Evolutionary conservation across 2,888 invertebrate species (phyloP), one percentile per base, ranked within the genome.

Genomic region (Dicycla oo): DNA sequence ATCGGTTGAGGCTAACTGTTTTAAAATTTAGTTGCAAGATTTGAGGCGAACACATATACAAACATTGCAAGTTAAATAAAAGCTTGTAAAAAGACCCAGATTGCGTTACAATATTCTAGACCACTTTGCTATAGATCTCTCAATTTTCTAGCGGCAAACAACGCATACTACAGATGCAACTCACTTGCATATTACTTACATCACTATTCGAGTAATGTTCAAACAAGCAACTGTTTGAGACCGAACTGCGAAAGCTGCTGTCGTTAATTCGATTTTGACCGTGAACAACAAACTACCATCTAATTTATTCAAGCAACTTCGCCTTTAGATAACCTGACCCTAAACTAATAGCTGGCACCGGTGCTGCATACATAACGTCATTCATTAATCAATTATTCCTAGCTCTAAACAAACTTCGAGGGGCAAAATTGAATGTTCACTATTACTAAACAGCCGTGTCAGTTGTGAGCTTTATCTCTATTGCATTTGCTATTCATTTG

Each of bases 241-340:
- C 56, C 67, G 62, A 67, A 54, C 45, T 23, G n/a, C 62, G 49
- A 69, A 69, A 57, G 34, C 69, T 64, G 54, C 49, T 45, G 57
- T 47, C 65, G 51, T 78, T 88, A 89, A 90, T 87, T 87, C 80
- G 80, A 88, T 86, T 85, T 78, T 70, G 81, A 83, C 80, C 84
- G 75, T 47, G 67, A 85, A 85, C 85, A 84, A 86, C 89, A 85
- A 89, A 88, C 86, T 86, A 81, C 72, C 40, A 74, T 80, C 81
- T 87, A 88, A 90, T 88, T 86, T 88, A 88, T 89, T 87, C 87
- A 86, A 85, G 84, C 84, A 85, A 87, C 86, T 85, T 85, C 76
- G 82, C 80, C 83, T 83, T 82, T 70, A 82, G 86, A 83, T 86
- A 84, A 87, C 83, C 86, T 84, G 85, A 87, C 86, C 87, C 76